A percentile compares a stretch with the other conserved stretches of the same genome.
Conservation (phyloP, 2,888 invertebrate genomes). For the Polyommatus iphigenia region DNA sequence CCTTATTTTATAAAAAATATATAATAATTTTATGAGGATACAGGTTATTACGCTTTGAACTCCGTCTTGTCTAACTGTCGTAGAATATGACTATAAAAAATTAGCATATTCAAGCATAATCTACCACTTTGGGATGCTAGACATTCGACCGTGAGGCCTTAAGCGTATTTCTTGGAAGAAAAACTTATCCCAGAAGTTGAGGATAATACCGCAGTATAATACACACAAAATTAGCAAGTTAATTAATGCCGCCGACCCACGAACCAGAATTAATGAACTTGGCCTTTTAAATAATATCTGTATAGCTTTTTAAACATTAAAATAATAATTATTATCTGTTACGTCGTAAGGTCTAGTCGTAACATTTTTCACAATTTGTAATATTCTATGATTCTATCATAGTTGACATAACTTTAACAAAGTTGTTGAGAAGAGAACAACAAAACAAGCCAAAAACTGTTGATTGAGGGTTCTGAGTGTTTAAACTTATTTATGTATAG, state of each 20-base stretch:
- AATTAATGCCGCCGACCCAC: conserved; percentile 2
- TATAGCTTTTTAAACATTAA: not conserved
- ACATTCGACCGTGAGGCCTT: not conserved
- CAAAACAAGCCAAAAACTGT: no score
- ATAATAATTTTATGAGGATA: no score
- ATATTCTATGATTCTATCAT: not conserved
- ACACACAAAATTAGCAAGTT: conserved; percentile 24
- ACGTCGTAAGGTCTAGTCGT: no score
- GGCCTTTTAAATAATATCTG: not conserved
- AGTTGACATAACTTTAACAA: no score
- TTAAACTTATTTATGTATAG: not conserved
- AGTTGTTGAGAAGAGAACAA: no score
- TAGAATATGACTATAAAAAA: no score
- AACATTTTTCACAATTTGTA: not conserved
- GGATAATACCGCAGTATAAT: not conserved
- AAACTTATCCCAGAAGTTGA: not conserved
- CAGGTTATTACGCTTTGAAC: no score
- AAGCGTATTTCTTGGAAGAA: not conserved
- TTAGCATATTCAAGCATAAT: not conserved
- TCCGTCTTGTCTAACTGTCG: no score
- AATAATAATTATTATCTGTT: not conserved
- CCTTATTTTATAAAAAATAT: no score
- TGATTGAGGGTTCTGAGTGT: no score
- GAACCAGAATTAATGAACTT: not conserved
- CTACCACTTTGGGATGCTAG: not conserved